Evolutionary conservation across 2,797 vertebrate genomes (phyloP).

Genomic region (Epinephelus malabaricus): DNA sequence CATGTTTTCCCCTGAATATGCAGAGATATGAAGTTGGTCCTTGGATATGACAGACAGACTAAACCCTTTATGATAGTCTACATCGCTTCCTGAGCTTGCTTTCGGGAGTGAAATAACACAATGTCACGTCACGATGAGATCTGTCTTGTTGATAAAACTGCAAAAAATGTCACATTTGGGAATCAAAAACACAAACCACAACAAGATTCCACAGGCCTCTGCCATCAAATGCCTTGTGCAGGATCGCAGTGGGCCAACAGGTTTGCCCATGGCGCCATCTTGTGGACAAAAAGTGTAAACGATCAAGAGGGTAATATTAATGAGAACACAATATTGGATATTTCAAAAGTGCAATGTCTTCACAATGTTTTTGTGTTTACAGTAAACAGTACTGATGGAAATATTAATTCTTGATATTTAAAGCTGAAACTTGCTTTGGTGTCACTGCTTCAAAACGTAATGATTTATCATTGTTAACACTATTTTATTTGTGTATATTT

Average conservation of each 20-base stretch:
- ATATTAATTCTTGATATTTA: background rate
- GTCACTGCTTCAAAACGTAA: too few species aligned
- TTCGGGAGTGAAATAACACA: background rate
- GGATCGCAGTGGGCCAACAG: background rate
- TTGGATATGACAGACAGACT: background rate
- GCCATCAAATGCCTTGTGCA: background rate
- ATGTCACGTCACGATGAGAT: background rate
- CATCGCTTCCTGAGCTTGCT: background rate
- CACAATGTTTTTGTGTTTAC: background rate
- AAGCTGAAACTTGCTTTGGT: too few species aligned
- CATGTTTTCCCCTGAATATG: background rate
- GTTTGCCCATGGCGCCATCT: constrained; percentile 58
- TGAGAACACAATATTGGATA: background rate
- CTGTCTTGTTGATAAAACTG: background rate
- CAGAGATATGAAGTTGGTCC: background rate
- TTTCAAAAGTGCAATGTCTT: background rate
- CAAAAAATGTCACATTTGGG: background rate
- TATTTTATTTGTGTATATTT: too few species aligned
- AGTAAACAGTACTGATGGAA: background rate
- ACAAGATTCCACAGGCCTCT: background rate
- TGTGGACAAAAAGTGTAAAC: constrained; percentile 33
- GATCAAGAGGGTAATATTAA: too few species aligned
- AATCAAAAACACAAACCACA: constrained; percentile 3
- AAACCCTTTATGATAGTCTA: background rate
- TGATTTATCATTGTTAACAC: too few species aligned